Evolutionary conservation across 2,888 invertebrate genomes (phyloP).

Genomic region (Amiota mariae): DNA sequence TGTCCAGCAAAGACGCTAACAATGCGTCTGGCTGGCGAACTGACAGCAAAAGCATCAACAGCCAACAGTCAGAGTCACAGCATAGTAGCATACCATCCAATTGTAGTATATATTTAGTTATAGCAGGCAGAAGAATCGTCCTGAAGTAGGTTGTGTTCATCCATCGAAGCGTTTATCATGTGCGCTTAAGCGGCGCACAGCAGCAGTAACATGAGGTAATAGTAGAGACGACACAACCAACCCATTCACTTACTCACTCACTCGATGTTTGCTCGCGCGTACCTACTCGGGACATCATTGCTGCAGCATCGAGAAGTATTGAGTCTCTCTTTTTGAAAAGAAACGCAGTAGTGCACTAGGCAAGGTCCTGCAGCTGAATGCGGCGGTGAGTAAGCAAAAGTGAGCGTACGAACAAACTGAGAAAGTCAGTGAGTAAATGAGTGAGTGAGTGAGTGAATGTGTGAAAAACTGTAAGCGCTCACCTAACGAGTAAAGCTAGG

Average conservation of each 20-base stretch:
- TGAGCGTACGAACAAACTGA: not conserved
- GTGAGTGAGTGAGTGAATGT: conserved; percentile 9
- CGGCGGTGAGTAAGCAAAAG: conserved; percentile 8
- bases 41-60: not conserved
- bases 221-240: not conserved
- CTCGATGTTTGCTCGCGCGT: conserved; percentile 26
- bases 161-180: not conserved
- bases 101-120: not conserved
- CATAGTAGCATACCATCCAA: too few relatives aligned
- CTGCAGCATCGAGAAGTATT: not conserved
- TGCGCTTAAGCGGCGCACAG: not conserved
- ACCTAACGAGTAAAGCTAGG: conserved; percentile 10
- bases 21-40: not conserved
- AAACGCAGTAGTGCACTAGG: not conserved
- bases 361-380: conserved; percentile 15
- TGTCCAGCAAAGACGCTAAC: not conserved
- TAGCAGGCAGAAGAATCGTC: not conserved
- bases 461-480: not conserved
- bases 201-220: not conserved
- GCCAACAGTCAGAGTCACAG: not conserved
- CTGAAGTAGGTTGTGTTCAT: not conserved
- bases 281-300: not conserved
- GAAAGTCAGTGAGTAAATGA: conserved; percentile 12
- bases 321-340: conserved; percentile 8
- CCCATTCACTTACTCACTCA: not conserved